Evolutionary conservation across 2,888 invertebrate species (phyloP).

Genomic region (Stenurella melanura): DNA sequence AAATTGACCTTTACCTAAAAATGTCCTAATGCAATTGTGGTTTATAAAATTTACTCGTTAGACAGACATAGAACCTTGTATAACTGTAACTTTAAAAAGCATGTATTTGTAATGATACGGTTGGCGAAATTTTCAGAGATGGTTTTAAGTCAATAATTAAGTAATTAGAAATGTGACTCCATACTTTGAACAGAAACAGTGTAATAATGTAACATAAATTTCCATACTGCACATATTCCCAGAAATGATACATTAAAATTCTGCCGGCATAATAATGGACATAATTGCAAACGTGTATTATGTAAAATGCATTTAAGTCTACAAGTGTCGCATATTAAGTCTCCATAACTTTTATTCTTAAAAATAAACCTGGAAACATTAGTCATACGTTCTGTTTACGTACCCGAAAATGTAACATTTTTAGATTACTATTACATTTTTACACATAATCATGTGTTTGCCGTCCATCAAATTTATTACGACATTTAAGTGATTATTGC

Average conservation of each 20-base stretch:
- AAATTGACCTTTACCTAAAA: no score
- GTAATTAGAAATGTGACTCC: no score
- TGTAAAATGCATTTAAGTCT: slow-evolving; percentile 21
- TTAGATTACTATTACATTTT: neutral
- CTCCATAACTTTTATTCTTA: slow-evolving; percentile 21
- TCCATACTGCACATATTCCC: neutral
- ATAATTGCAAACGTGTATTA: slow-evolving; percentile 21
- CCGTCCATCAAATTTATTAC: neutral
- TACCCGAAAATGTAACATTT: neutral
- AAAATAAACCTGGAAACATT: slow-evolving; percentile 22
- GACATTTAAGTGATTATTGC: neutral
- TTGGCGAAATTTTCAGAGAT: no score
- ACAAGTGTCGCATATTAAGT: slow-evolving; percentile 14
- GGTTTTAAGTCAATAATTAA: no score
- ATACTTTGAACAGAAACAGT: no score
- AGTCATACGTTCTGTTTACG: slow-evolving; percentile 7
- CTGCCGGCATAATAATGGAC: neutral
- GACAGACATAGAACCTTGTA: no score
- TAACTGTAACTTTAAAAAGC: no score
- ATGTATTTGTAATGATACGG: no score
- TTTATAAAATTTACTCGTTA: no score
- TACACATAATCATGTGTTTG: neutral
- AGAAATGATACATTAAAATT: neutral
- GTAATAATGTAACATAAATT: neutral
- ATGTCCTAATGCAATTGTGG: no score